A percentile compares a stretch with the other conserved stretches of the same genome.
Conservation (phyloP, 2,888 invertebrate genomes). For the Cryptops parisi region DNA sequence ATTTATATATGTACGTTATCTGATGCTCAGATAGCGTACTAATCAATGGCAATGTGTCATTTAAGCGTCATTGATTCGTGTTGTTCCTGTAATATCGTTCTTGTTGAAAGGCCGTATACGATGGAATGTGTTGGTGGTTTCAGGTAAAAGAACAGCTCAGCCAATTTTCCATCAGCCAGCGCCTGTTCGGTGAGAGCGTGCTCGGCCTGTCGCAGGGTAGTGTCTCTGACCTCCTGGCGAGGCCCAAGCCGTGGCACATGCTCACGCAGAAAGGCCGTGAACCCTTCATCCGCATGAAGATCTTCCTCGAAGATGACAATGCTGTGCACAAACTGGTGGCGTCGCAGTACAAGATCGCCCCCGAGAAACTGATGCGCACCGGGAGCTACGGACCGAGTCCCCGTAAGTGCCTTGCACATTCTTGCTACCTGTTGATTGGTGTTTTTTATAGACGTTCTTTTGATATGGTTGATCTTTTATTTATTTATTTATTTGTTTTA, state of each 20-base stretch:
- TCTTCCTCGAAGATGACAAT: slow-evolving; percentile 91
- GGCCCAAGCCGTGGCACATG: slow-evolving; percentile 99
- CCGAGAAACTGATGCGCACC: slow-evolving; percentile 92
- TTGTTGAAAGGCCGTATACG: no score
- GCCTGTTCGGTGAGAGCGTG: slow-evolving; percentile 96
- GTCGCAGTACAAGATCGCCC: slow-evolving; percentile 94
- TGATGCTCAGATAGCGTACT: no score
- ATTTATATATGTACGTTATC: no score
- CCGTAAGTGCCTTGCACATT: slow-evolving; percentile 15
- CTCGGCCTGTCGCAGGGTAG: slow-evolving; percentile 91
- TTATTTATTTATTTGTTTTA: no score
- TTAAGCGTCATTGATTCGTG: no score
- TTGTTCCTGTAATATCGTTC: no score
- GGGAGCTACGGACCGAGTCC: slow-evolving; percentile 19
- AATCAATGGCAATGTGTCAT: no score
- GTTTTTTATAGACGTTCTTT: no score
- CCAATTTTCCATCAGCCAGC: slow-evolving; percentile 93
- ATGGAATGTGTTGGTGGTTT: no score
- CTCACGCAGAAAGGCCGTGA: slow-evolving; percentile 92
- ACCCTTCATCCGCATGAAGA: slow-evolving; percentile 95
- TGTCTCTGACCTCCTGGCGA: slow-evolving; percentile 88
- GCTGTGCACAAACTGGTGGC: slow-evolving; percentile 90
- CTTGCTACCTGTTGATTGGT: no score
- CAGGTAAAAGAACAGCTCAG: slow-evolving; percentile 83
- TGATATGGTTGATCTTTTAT: no score